Evolutionary conservation across 2,888 invertebrate species (phyloP).

Genomic region (Drosophila longiperda): DNA sequence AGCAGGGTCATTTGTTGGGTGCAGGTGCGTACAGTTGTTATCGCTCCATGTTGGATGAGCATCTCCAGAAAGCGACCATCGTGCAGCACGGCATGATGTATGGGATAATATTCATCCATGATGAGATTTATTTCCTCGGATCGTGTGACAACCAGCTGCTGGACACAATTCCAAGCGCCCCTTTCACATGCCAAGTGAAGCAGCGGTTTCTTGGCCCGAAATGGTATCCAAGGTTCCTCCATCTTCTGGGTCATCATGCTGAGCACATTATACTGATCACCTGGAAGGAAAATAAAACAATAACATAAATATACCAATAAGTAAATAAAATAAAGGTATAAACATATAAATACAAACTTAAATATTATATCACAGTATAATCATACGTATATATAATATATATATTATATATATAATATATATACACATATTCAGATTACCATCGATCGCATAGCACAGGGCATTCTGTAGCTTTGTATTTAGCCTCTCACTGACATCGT

Average conservation of each 20-base stretch:
- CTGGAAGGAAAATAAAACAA: conserved; percentile 8
- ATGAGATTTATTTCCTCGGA: conserved; percentile 90
- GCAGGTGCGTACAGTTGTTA: conserved; percentile 89
- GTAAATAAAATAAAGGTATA: neutral
- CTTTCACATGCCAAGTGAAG: conserved; percentile 90
- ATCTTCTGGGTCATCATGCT: conserved; percentile 88
- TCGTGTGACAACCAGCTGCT: conserved; percentile 88
- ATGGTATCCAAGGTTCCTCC: conserved; percentile 89
- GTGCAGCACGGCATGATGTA: conserved; percentile 90
- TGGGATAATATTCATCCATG: conserved; percentile 91
- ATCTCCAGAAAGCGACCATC: conserved; percentile 89
- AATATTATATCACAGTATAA: neutral
- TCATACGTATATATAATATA: neutral
- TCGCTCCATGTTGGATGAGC: conserved; percentile 89
- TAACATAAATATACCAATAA: neutral
- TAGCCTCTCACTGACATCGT: conserved; percentile 85
- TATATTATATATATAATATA: neutral
- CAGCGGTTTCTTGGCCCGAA: conserved; percentile 87
- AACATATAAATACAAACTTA: neutral
- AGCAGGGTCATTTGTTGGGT: conserved; percentile 90
- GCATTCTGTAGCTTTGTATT: conserved; percentile 88
- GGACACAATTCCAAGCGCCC: conserved; percentile 90
- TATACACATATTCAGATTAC: conserved; percentile 16
- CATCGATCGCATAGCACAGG: conserved; percentile 90
- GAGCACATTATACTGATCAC: conserved; percentile 89